Base-by-base conservation (phyloP, 2,797 vertebrate genomes). In the Liasis olivaceus region DNA sequence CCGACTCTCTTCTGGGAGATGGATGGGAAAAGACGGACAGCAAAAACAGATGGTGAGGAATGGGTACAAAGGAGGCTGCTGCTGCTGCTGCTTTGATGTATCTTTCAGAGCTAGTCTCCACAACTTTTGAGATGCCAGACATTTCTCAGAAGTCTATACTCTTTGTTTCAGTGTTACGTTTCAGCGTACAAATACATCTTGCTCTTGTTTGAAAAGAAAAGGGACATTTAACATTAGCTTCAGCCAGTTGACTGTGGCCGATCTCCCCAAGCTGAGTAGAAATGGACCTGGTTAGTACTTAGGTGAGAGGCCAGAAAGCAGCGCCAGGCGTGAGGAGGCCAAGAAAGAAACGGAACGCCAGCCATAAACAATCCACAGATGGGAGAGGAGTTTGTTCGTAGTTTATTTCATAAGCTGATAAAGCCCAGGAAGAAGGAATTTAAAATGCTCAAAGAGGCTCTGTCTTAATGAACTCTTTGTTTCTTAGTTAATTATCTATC, bases 21-120 rank as follows among this genome's bases (percentile, higher is more conserved):
- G 99, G 99, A 99, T 99, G 99, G 99, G 99, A 92, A 99, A 99
- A 96, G 99, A 99, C 0, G 99, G 99, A 64, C 99, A 99, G 90
- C 99, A 99, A 97, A 99, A 99, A 94, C 99, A 99, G 97, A 99
- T 99, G 99, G 99, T 99, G 96, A 97, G 89, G 3, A 97, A 93
- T 11, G 17, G 91, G 2, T 5, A 14, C 85, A 93, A 95, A 58
- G 14, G 0, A 47, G 0, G 58, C 11, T 63, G 62, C 62, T 63
- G 58, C 11, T 26, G 62, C 62, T 63, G 64, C 13, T 69, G 20
- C 36, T 47, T n/a, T n/a, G 54, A 1, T 42, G 20, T 28, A 72
- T 15, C 8, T 60, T 59, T 36, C 1, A 12, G 42, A 66, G 22
- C 24, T 28, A 64, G 22, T 63, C 62, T 22, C 36, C 22, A 6